These are phyloP conservation scores for Chelonus formosanus DNA, from an alignment of 2,888 invertebrate genomes.

Conservation along the genomic window DNA sequence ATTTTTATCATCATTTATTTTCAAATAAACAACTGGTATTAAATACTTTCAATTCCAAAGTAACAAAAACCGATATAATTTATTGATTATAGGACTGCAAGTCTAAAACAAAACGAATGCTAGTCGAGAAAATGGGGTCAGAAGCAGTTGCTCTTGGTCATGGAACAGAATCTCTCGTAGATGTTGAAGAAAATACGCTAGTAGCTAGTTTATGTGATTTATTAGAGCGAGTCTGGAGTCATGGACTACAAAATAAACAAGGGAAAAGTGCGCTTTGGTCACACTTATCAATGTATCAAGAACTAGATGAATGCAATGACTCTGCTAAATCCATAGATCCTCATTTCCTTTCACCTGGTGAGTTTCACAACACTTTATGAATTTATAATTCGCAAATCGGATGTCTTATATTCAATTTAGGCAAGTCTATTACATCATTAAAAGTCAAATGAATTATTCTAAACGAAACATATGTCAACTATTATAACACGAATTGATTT, in stretches of 20 bases:
- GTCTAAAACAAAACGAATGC: constrained; percentile 96
- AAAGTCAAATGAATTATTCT: too few relatives aligned
- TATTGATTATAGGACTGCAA: constrained; percentile 77
- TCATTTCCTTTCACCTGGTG: constrained; percentile 73
- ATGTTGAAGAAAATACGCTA: constrained; percentile 95
- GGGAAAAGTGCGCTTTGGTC: constrained; percentile 98
- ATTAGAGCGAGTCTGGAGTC: constrained; percentile 96
- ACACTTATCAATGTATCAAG: constrained; percentile 89
- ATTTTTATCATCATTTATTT: too few relatives aligned
- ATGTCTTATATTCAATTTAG: too few relatives aligned
- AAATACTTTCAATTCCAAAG: constrained; percentile 20
- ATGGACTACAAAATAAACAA: constrained; percentile 93
- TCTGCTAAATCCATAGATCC: constrained; percentile 69
- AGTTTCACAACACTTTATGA: constrained; percentile 36
- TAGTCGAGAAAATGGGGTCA: constrained; percentile 98
- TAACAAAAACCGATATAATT: background rate
- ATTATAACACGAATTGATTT: too few relatives aligned
- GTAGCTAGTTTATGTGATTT: constrained; percentile 98
- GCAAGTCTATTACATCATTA: too few relatives aligned
- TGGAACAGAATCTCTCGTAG: constrained; percentile 77
- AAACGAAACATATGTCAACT: too few relatives aligned
- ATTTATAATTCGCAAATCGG: too few relatives aligned
- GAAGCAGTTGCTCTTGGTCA: constrained; percentile 96
- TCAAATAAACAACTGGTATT: too few relatives aligned
- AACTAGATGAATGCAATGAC: constrained; percentile 76